Evolutionary conservation across 2,113 vertebrate species (phyloP).

Genomic region (Heterotilapia buettikoferi): DNA sequence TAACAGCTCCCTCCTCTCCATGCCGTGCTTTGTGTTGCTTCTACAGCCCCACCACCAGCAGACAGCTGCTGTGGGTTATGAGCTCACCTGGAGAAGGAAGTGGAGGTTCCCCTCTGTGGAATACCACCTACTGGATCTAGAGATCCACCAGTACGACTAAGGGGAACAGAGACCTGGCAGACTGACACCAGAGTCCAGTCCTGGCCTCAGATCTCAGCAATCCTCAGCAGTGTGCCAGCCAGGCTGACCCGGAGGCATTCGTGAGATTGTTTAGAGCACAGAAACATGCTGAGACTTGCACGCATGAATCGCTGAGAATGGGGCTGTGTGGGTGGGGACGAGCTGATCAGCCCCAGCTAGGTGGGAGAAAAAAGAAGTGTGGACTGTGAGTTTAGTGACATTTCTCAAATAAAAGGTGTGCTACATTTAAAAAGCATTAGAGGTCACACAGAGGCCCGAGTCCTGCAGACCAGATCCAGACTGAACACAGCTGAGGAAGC

Average conservation of each 20-base stretch:
- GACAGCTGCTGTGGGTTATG: not conserved
- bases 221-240: not conserved
- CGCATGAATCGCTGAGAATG: not conserved
- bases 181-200: not conserved
- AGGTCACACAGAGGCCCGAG: not conserved
- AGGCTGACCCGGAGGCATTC: not conserved
- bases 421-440: not conserved
- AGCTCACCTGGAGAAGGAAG: not conserved
- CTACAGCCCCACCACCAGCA: not conserved
- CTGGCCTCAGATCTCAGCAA: not conserved
- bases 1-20: not conserved
- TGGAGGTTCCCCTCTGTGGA: not conserved
- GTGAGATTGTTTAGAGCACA: not conserved
- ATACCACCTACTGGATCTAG: not conserved
- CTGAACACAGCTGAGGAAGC: not conserved
- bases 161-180: not conserved
- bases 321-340: not conserved
- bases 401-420: not conserved
- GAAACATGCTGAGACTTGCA: not conserved
- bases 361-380: not conserved
- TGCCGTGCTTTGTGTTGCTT: accelerated
- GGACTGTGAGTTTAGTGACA: accelerated
- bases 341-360: accelerated
- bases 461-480: not conserved
- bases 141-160: not conserved